Evolutionary conservation across 2,797 vertebrate species (phyloP), one percentile per base, ranked within the genome.

Genomic region (Hephaestus fuliginosus): DNA sequence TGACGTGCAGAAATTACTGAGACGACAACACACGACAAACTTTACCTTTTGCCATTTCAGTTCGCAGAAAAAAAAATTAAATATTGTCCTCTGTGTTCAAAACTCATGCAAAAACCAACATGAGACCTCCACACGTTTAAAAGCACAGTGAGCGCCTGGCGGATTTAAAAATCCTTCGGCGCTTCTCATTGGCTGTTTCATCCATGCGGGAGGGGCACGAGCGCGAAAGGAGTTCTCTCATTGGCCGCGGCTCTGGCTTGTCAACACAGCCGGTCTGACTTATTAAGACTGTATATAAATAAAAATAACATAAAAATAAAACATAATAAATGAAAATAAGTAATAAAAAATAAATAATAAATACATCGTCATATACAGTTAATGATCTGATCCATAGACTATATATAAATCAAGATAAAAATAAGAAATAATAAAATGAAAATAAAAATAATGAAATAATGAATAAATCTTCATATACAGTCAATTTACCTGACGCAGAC

Each of bases 41-140:
- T 52, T 78, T 74, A 95, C 95, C 95, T 94, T 95, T 95, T 75
- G 93, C 93, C 95, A 95, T 96, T n/a, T 86, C 90, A 76, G 67
- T 18, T 67, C 9, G 18, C 15, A 22, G 25, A 72, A 83, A 60
- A 67, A 58, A 33, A 58, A 49, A 7, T 39, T 39, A 39, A 39
- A 39, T 39, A 7, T 36, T 36, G 36, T 9, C 36, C 36, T 44
- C 22, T 49, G 43, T 12, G 3, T 52, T 44, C 39, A 57, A 28
- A 62, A 4, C 17, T 51, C 22, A 13, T 3, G 4, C 20, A 70
- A 17, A 15, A 3, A 73, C 58, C 46, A 67, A 41, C 46, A 85
- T 11, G 28, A 44, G 14, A 12, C 6, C 6, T 6, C 18, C 22
- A n/a, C 66, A 1, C 55, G 22, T 12, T 0, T 2, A 39, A 3